Base-by-base conservation (phyloP, 1,140 invertebrate genomes). In the Pseudomyrmex cubaensis region DNA sequence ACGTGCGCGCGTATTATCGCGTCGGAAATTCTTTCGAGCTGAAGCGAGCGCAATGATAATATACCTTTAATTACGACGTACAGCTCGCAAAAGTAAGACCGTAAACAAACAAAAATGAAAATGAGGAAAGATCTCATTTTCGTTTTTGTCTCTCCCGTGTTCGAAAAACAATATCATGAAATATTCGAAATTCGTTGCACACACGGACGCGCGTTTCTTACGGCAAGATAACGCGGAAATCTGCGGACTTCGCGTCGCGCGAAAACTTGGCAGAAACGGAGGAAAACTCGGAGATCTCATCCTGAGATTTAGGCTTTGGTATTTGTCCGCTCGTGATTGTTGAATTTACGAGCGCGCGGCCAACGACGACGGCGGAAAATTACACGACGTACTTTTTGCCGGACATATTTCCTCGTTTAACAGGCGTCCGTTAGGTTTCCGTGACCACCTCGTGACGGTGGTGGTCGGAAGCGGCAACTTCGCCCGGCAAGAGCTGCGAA, bases 401-500 rank as follows among this genome's bases (percentile, higher is more conserved):
- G 10, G 2, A 12, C 52, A 85, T 86, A 87, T 85, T 80, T 80
- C 76, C 69, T 86, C 69, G 76, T 87, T 87, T 85, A 85, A 82
- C 84, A 85, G 35, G 69, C 83, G 66, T 77, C 83, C 74, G 76
- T 85, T 80, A 69, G 69, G 50, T 87, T 82, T 63, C 85, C 76
- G 25, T 22, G 85, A 85, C 17, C 67, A 56, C 48, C 44, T 35
- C 52, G 54, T 7, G 35, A 35, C 35, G 35, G 35, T 35, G 35
- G 35, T 35, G 35, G 35, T 35, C 35, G 35, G 7, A 35, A 35
- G 35, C 35, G 22, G 75, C 50, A 85, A 74, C 76, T 76, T 56
- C n/a, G 20, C 54, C 73, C 84, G 66, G 56, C 74, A 82, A 59
- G 66, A 80, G 83, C 77, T 70, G 72, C 61, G 35, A 70, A 57